phyloP scores from a whole-genome alignment of 2,113 vertebrate species.

The Sylvietta virens region DNA sequence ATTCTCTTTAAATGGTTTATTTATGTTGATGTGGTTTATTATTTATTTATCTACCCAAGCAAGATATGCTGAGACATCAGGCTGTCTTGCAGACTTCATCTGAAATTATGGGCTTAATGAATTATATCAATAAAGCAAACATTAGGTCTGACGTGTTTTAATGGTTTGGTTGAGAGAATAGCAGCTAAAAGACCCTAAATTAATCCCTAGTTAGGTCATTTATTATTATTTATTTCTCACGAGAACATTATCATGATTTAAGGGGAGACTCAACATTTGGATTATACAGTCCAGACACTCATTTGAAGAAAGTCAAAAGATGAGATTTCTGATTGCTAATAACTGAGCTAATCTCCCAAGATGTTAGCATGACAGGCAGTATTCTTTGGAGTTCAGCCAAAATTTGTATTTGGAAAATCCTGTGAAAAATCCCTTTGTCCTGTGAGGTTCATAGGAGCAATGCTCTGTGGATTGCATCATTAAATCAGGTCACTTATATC shows the following conservation, averaged over 20 bases:
- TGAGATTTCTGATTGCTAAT: neutral
- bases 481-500: neutral
- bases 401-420: neutral
- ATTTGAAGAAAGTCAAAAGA: neutral
- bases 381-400: neutral
- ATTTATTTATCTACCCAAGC: neutral
- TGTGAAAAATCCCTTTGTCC: neutral
- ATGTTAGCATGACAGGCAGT: neutral
- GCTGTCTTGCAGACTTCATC: neutral
- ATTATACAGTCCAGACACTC: neutral
- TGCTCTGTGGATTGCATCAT: neutral
- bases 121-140: neutral
- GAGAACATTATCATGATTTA: neutral
- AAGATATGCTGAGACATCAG: neutral
- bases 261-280: neutral
- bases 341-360: neutral
- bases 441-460: neutral
- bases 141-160: neutral
- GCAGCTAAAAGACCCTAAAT: neutral
- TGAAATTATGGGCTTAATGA: neutral
- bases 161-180: neutral
- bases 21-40: neutral
- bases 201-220: neutral
- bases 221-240: conserved; percentile 15
- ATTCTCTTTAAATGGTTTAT: neutral